These are phyloP conservation scores for Belgica antarctica DNA, from an alignment of 2,888 invertebrate species.

Conservation along the genomic window DNA sequence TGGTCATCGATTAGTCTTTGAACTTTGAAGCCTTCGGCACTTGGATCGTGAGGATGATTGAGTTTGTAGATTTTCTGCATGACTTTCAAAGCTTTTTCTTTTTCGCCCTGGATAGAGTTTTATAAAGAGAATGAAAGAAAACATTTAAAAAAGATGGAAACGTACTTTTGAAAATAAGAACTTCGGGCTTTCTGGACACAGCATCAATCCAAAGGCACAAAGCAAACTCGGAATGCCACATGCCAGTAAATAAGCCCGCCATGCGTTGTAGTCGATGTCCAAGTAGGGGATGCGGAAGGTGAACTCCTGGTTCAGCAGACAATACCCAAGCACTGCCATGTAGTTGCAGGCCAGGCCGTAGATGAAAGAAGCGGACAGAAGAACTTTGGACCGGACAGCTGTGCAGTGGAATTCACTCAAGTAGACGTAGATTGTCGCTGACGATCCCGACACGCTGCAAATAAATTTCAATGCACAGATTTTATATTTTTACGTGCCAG, in stretches of 20 bases:
- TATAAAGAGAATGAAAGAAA: no score
- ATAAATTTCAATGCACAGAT: not conserved
- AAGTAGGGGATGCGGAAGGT: conserved; percentile 48
- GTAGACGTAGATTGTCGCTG: conserved; percentile 58
- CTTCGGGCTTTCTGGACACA: conserved; percentile 53
- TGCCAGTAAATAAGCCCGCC: conserved; percentile 51
- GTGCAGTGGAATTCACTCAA: conserved; percentile 58
- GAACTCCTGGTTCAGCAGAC: conserved; percentile 50
- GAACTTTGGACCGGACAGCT: conserved; percentile 54
- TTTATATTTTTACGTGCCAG: not conserved
- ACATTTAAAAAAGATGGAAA: no score
- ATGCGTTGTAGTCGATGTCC: conserved; percentile 50
- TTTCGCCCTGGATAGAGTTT: not conserved
- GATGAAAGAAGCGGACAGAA: conserved; percentile 51
- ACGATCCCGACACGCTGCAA: conserved; percentile 54
- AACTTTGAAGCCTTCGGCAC: not conserved
- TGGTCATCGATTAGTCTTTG: not conserved
- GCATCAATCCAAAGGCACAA: conserved; percentile 49
- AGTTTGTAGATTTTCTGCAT: not conserved
- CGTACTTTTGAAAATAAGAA: conserved; percentile 49
- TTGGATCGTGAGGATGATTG: not conserved
- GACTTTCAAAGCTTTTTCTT: not conserved
- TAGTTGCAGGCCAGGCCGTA: conserved; percentile 50
- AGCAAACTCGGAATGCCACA: conserved; percentile 51
- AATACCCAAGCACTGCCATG: not conserved